phyloP scores from a whole-genome alignment of 2,113 vertebrate genomes.

The Carassius carassius region DNA sequence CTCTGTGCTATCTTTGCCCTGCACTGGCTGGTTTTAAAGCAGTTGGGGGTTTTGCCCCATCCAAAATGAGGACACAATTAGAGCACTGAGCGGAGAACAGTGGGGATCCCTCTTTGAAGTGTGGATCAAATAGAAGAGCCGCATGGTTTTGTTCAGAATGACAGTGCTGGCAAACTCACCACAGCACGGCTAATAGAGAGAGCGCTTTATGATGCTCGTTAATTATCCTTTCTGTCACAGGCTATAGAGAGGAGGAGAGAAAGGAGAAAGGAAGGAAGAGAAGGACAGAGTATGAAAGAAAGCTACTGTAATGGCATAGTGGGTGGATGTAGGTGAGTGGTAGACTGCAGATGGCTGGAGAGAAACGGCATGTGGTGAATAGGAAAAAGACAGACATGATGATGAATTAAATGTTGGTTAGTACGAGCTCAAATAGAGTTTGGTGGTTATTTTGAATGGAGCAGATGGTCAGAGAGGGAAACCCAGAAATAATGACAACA shows the following conservation, averaged over 20 bases:
- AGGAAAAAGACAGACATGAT: not conserved
- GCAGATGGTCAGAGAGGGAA: constrained; percentile 35
- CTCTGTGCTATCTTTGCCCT: constrained; percentile 70
- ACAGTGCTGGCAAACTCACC: constrained; percentile 92
- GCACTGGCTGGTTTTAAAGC: constrained; percentile 75
- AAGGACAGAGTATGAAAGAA: constrained; percentile 31
- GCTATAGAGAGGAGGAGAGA: constrained; percentile 77
- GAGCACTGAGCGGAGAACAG: constrained; percentile 91
- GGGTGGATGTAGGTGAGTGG: constrained; percentile 30
- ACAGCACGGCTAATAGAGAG: constrained; percentile 96
- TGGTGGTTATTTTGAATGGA: constrained; percentile 4
- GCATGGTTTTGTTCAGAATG: constrained; percentile 95
- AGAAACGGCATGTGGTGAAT: not conserved
- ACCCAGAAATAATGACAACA: constrained; percentile 50
- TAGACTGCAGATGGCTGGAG: not conserved
- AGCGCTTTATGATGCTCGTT: constrained; percentile 95
- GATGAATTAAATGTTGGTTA: not conserved
- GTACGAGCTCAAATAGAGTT: not conserved
- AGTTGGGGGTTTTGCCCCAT: constrained; percentile 75
- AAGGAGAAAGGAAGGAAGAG: constrained; percentile 49
- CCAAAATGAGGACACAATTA: constrained; percentile 90
- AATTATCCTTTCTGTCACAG: constrained; percentile 91
- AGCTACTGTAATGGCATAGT: constrained; percentile 30
- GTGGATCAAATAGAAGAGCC: constrained; percentile 91
- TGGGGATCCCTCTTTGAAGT: constrained; percentile 95